Evolutionary conservation across 2,888 invertebrate genomes (phyloP).

Genomic region (Pelosia muscerda): DNA sequence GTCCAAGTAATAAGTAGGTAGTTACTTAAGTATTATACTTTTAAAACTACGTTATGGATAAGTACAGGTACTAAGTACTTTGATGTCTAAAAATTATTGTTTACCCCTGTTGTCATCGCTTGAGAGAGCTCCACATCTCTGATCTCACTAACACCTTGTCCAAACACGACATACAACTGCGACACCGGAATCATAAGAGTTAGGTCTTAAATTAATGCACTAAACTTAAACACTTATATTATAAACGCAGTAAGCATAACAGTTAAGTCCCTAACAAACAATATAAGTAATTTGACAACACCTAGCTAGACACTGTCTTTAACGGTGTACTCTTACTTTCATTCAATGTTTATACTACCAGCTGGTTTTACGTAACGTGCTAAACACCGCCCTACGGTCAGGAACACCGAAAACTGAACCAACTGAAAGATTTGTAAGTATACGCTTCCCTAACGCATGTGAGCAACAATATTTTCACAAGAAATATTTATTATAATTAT

Average conservation of each 20-base stretch:
- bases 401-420: conserved; percentile 80
- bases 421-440: conserved; percentile 70
- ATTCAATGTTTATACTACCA: conserved; percentile 70
- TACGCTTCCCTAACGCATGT: conserved; percentile 29
- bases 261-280: conserved; percentile 17
- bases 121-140: conserved; percentile 77
- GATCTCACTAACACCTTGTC: conserved; percentile 71
- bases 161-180: conserved; percentile 72
- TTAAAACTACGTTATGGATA: not conserved
- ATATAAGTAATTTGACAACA: conserved; percentile 8
- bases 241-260: conserved; percentile 23
- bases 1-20: not conserved
- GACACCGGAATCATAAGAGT: conserved; percentile 65
- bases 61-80: not conserved
- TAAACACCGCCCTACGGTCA: conserved; percentile 80
- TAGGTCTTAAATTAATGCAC: conserved; percentile 59
- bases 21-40: not conserved
- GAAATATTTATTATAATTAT: conserved; percentile 22
- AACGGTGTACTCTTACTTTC: conserved; percentile 29
- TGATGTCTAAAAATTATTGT: conserved; percentile 19
- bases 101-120: conserved; percentile 82
- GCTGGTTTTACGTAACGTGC: conserved; percentile 78
- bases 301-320: conserved; percentile 14
- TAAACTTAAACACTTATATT: conserved; percentile 46
- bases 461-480: conserved; percentile 19